These are phyloP conservation scores for Bactericera cockerelli DNA, from an alignment of 1,140 invertebrate genomes.

Conservation along the genomic window DNA sequence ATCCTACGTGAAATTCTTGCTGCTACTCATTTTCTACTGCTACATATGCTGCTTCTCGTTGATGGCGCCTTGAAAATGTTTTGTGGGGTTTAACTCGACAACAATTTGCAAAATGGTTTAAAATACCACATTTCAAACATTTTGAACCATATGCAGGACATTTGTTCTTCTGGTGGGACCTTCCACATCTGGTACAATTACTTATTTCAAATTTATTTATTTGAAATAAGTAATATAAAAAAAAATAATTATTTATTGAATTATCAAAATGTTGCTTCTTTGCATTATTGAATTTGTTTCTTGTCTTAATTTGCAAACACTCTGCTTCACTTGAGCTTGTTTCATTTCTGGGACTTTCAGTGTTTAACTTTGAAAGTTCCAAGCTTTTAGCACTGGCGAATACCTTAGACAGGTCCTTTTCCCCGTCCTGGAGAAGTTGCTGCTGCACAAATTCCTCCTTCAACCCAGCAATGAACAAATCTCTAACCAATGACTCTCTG, in stretches of 20 bases:
- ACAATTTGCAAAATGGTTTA: constrained; percentile 10
- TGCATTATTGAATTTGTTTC: not conserved
- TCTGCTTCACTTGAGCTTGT: not conserved
- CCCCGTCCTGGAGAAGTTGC: not conserved
- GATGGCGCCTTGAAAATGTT: too few relatives aligned
- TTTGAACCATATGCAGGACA: constrained; percentile 3
- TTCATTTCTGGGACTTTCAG: not conserved
- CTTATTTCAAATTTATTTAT: too few relatives aligned
- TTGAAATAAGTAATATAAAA: too few relatives aligned
- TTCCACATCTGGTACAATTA: not conserved
- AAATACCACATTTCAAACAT: constrained; percentile 3
- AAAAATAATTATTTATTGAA: too few relatives aligned
- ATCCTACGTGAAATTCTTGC: too few relatives aligned
- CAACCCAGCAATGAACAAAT: not conserved
- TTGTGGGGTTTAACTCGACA: too few relatives aligned
- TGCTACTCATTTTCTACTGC: too few relatives aligned
- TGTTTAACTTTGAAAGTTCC: not conserved
- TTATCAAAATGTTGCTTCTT: not conserved
- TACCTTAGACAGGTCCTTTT: not conserved
- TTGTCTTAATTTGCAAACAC: not conserved
- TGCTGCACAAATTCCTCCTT: not conserved
- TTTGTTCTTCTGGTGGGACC: not conserved
- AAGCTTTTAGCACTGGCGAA: not conserved
- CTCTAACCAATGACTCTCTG: not conserved
- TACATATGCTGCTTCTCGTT: too few relatives aligned